Evolutionary conservation across 2,113 vertebrate genomes (phyloP), one percentile per base, ranked within the genome.

Genomic region (Hyperopisus bebe): DNA sequence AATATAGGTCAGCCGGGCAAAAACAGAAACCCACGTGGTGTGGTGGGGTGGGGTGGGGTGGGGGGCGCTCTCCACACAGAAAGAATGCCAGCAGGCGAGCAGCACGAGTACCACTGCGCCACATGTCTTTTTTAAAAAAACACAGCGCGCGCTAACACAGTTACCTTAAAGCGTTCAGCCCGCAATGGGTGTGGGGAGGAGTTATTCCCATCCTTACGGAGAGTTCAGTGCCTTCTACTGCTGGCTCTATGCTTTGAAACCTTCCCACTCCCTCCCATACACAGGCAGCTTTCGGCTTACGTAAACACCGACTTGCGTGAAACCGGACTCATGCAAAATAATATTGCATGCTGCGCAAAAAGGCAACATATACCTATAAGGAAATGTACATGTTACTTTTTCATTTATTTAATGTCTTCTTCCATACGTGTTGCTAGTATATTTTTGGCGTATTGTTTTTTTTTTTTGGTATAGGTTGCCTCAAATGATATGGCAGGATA

Each of bases 1-100:
- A 91, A 94, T 92, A 90, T 93, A 92, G 92, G 92, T 94, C 93
- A 92, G 88, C 51, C 48, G 62, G 89, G 91, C 90, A 90, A 90
- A 90, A 85, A 47, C 53, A 46, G 44, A 42, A 27, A 35, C 66
- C 74, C 74, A 80, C 74, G 13, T 80, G 74, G 35, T 35, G 35
- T 11, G 51, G 13, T 0, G 51, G 15, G 3, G 13, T 80, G 74
- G 35, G 15, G 35, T 11, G 51, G 13, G 0, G 51, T 3, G 3
- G 48, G 13, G 74, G 35, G 74, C 1, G 35, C 17, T 19, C 5
- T 80, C 31, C 5, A 17, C 35, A 19, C 62, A 27, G 58, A 66
- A 19, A 50, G 50, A 44, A 89, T 35, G n/a, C 11, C 27, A 87
- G 90, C 88, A 62, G 0, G 70, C 77, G 44, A n/a, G 50, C 91